Conservation (phyloP, 1,140 invertebrate genomes). For the Papilio xuthus region DNA sequence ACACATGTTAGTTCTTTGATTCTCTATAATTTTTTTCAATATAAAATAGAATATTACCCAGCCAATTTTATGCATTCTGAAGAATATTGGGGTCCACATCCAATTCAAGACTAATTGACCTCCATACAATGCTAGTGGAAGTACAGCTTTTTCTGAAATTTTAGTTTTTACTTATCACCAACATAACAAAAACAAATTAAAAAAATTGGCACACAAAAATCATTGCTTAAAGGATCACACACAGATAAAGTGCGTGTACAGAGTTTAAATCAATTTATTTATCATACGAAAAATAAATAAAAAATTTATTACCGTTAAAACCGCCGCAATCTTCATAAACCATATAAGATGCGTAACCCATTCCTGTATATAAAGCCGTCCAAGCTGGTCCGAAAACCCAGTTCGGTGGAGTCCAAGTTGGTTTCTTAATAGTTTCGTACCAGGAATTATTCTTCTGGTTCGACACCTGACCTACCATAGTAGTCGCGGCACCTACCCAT, state of each 20-base stretch:
- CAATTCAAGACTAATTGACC: constrained; percentile 90
- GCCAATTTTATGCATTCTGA: constrained; percentile 86
- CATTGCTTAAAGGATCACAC: neutral
- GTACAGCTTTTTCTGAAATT: constrained; percentile 72
- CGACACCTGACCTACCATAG: constrained; percentile 55
- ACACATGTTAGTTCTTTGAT: no score
- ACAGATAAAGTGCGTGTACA: neutral
- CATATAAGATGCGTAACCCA: constrained; percentile 92
- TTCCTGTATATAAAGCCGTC: constrained; percentile 88
- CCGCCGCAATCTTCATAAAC: constrained; percentile 89
- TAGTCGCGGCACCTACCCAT: constrained; percentile 53
- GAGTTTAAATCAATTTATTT: neutral
- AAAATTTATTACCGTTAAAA: constrained; percentile 73
- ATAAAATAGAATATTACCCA: constrained; percentile 81
- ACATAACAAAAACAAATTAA: neutral
- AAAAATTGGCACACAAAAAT: neutral
- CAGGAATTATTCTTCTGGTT: constrained; percentile 62
- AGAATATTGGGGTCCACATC: constrained; percentile 93
- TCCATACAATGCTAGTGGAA: constrained; percentile 88
- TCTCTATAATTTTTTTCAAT: neutral
- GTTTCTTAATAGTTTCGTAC: constrained; percentile 85
- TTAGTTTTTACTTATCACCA: neutral
- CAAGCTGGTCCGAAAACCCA: constrained; percentile 90
- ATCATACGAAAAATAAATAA: constrained; percentile 10
- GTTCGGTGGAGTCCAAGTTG: constrained; percentile 89